Base-by-base conservation (phyloP, 2,888 invertebrate genomes). In the Noctuana brunneofusca region DNA sequence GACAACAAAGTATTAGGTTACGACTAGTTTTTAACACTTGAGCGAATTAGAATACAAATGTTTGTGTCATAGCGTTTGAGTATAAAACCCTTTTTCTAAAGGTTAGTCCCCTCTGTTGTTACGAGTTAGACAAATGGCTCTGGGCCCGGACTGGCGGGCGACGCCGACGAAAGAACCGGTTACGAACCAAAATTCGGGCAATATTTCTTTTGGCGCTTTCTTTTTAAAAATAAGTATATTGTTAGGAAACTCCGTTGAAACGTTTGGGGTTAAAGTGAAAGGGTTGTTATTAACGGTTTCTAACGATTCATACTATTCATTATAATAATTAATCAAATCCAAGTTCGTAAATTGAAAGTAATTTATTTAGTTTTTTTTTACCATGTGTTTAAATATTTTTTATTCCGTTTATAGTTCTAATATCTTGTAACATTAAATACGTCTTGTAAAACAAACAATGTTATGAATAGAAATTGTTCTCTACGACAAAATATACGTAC, bases 101-200 rank as follows among this genome's bases (percentile, higher is more conserved):
- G 72, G 72, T 75, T 71, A 71, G 66, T 72, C 72, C 77, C 71
- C 74, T 69, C 71, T 66, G 69, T 73, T 69, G 68, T 58, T 50
- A 48, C 32, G 72, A 75, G 73, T 77, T 80, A 79, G 77, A 83
- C 76, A 76, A 80, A 83, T 80, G 77, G 75, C 71, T 69, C 63
- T 48, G 49, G 9, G 74, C 75, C 69, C 58, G 58, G 58, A 54
- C 58, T 53, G 64, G 43, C 11, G 48, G 35, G 38, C 16, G 16
- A 2, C 6, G 16, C 8, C 41, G 16, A 1, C 35, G 20, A 20
- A 3, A 55, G 27, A 66, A 69, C 67, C 65, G 68, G 71, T 69
- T 56, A 41, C 41, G 11, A 30, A 48, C 60, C 4, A 9, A 62
- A 55, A 41, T 55, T 50, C 30, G 14, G 41, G 18, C 49, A 14